phyloP scores from a whole-genome alignment of 2,797 vertebrate species.

The Micromesistius poutassou region DNA sequence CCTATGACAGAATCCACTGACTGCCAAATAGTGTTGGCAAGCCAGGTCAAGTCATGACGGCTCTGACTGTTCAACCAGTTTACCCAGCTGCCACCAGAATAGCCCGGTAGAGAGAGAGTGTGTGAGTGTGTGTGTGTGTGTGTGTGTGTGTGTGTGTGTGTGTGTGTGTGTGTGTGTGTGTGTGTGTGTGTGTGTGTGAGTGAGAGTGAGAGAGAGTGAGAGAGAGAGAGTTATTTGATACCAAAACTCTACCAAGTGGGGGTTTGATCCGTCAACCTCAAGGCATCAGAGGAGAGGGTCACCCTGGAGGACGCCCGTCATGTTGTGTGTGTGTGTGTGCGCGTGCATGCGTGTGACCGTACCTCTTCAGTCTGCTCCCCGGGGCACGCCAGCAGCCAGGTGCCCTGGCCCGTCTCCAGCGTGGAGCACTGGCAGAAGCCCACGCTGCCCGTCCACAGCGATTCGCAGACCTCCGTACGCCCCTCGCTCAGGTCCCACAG shows the following conservation, averaged over 20 bases:
- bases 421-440: constrained; percentile 89
- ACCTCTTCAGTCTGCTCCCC: constrained; percentile 81
- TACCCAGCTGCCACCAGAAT: neutral
- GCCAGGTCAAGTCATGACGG: neutral
- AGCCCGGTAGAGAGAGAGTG: no score
- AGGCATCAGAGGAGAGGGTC: no score
- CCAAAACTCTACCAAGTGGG: neutral
- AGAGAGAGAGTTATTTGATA: neutral
- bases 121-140: neutral
- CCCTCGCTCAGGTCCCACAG: constrained; percentile 88
- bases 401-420: constrained; percentile 60
- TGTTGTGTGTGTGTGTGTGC: no score
- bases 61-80: neutral
- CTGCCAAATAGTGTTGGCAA: neutral
- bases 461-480: constrained; percentile 71
- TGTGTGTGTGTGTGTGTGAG: neutral
- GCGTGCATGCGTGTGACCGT: neutral
- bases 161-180: neutral
- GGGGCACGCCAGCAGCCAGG: constrained; percentile 80
- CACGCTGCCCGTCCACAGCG: constrained; percentile 77
- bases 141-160: neutral
- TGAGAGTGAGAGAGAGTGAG: no score
- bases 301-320: no score
- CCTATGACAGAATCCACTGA: neutral
- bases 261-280: neutral